Evolutionary conservation across 2,888 invertebrate genomes (phyloP).

Genomic region (Galerucella calmariensis): DNA sequence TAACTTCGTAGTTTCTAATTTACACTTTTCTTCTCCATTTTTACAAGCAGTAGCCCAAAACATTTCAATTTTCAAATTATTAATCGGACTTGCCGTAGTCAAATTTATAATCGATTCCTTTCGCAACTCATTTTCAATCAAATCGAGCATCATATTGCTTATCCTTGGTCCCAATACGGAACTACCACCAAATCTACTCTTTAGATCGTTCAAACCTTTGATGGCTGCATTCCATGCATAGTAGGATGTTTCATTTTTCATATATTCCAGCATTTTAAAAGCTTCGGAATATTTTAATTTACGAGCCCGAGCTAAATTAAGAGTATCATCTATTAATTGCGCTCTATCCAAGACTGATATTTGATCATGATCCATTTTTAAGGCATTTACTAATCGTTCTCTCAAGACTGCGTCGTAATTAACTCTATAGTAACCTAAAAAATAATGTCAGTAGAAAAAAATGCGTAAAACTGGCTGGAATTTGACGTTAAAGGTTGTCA

Average conservation of each 20-base stretch:
- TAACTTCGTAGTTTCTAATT: conserved; percentile 62
- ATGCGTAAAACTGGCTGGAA: background rate
- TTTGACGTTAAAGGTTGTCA: too few relatives aligned
- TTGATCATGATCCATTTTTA: conserved; percentile 60
- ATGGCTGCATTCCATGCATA: conserved; percentile 82
- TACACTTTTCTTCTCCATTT: conserved; percentile 70
- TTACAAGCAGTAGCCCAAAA: conserved; percentile 74
- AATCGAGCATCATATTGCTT: conserved; percentile 28
- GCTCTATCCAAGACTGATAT: conserved; percentile 78
- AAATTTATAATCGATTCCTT: conserved; percentile 33
- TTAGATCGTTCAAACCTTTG: conserved; percentile 60
- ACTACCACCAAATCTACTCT: conserved; percentile 36
- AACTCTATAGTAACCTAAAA: conserved; percentile 74
- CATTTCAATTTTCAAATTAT: conserved; percentile 71
- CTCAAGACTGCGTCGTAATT: conserved; percentile 73
- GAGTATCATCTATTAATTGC: conserved; percentile 82
- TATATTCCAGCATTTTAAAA: conserved; percentile 75
- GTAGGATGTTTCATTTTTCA: conserved; percentile 75
- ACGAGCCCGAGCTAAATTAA: conserved; percentile 76
- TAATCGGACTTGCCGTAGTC: conserved; percentile 61
- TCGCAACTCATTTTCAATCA: conserved; percentile 34
- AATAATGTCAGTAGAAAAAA: background rate
- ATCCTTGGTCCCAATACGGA: conserved; percentile 24
- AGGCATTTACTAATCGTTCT: conserved; percentile 65
- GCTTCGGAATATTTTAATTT: conserved; percentile 71